Evolutionary conservation across 2,888 invertebrate genomes (phyloP), one percentile per base, ranked within the genome.

Genomic region (Eupithecia pulchellata): DNA sequence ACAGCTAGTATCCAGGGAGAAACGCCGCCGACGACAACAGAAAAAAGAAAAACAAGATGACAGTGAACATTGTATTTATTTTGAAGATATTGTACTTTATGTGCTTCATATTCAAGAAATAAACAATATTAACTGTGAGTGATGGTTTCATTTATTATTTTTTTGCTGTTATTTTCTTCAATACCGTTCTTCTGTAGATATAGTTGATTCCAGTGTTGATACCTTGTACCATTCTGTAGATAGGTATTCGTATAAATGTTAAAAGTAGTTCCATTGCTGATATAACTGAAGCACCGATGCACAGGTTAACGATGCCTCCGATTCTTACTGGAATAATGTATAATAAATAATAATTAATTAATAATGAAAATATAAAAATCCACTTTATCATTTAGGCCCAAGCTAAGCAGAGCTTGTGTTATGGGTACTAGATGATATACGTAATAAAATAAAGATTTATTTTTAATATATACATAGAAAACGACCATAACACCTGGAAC

Each of bases 221-320:
- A 32, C 78, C 68, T 79, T 79, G 78, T 69, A 80, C 70, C 52
- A 85, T 69, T 75, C 82, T 75, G 69, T 84, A 83, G 52, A 87
- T 77, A 29, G 81, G 81, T 29, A 86, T 78, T 72, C 86, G 84
- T 25, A 89, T 61, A 32, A 80, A 69, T 11, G 81, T 80, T 67
- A 91, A 68, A 32, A 89, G 63, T 39, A 92, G 74, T 76, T 93
- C 93, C 83, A 91, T 84, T 64, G 90, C 74, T 17, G 93, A 92
- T 73, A 93, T 90, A 0, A 93, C 80, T 30, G 93, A 94, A 60
- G 89, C 83, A 6, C 93, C 93, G 68, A 91, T 85, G 75, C 92
- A 92, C 52, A 93, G 78, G 76, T 93, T 93, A 25, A 93, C 79
- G 0, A 90, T 88, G 14, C 93, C 91, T 14, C 92, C 93, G 64